Base-by-base conservation (phyloP, 2,113 vertebrate species). In the Nyctibius bracteatus region DNA sequence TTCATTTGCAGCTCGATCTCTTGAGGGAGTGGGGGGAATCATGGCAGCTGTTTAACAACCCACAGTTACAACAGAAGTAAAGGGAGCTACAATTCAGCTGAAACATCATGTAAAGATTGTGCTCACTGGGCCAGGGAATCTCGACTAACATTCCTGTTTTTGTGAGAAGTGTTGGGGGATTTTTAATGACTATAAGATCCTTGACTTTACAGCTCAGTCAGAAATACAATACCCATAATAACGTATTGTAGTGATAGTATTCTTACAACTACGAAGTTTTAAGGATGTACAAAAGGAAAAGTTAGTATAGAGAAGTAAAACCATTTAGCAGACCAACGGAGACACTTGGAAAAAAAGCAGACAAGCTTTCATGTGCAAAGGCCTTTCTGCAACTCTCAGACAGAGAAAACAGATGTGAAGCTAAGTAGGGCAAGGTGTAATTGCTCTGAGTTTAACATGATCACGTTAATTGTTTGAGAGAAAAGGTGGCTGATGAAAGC, bases 31-130 rank as follows among this genome's bases (percentile, higher is more conserved):
- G 0, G 21, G 27, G 51, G 49, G 52, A 86, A 55, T 63, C 52
- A n/a, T 70, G 68, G 68, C 86, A 96, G 82, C 68, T 95, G 71
- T 95, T 94, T 93, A 86, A 96, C 86, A 96, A 52, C 65, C 30
- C 52, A 30, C 52, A 72, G 80, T 61, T 67, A 94, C 47, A 95
- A 47, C n/a, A 44, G 49, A 78, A 59, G 52, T 52, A 93, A 86
- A 90, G 35, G 43, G 15, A 90, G 57, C 43, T 84, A 51, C 88
- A 81, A 15, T 79, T 89, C 75, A 71, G n/a, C 41, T 0, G 1
- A 88, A 94, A 52, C 41, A 49, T 90, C 41, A 31, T 46, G 59
- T 90, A 51, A 47, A 93, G 79, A 59, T 83, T 90, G 79, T 65
- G 43, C 46, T 90, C 14, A 10, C 33, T 81, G 79, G 81, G 55